Evolutionary conservation across 2,113 vertebrate species (phyloP), one percentile per base, ranked within the genome.

Genomic region (Tapirus terrestris): DNA sequence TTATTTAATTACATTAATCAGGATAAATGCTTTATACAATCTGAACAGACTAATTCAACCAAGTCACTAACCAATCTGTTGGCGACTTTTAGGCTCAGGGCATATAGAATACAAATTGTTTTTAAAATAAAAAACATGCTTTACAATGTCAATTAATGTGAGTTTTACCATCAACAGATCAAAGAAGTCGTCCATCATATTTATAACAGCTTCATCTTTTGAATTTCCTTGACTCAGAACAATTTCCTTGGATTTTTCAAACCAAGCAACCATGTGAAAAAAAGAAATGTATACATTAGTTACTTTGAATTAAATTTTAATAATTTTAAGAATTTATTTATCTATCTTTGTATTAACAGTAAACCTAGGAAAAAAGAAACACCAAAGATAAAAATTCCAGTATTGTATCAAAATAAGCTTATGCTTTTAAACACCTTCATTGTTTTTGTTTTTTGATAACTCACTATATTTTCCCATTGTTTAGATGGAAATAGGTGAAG

Each of bases 181-280:
- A 98, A 99, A 99, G 98, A 99, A 99, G 95, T 99, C 99, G 98
- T 99, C 99, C 88, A 99, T 98, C 72, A 99, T 96, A 94, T 77
- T 99, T 83, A 98, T 93, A 97, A 99, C 85, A 14, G 92, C 96
- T 95, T 99, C 99, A 96, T 99, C 98, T 98, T 98, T 99, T 76
- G 98, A 97, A 61, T 96, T 97, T 98, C 99, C 99, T 98, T 96
- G 70, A 85, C 98, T 97, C 96, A 99, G 93, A 98, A 99, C 99
- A 97, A 99, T 98, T n/a, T 97, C 98, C 98, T 98, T 99, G 88
- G 99, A 98, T 98, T 99, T 99, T 98, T 99, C 99, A 99, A 99
- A 99, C 99, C 99, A 99, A 97, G 98, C 97, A 87, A 99, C 98
- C 99, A 99, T 99, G 99, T 99, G 98, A 98, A 99, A 92, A 92